Evolutionary conservation across 2,888 invertebrate species (phyloP), one percentile per base, ranked within the genome.

Genomic region (Amiota communis): DNA sequence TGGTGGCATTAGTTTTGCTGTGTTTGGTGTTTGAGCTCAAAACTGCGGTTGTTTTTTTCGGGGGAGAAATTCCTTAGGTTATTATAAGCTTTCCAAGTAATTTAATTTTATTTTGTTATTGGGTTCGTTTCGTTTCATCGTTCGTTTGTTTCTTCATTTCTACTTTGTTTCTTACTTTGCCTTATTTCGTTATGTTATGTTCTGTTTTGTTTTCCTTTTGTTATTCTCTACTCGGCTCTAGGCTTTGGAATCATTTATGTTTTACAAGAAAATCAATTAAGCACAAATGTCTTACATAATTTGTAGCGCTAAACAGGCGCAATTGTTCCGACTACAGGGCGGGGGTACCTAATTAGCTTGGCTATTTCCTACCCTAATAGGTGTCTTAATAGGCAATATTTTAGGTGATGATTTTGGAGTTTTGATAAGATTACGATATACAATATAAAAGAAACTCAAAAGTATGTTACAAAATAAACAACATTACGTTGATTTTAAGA

Each of bases 231-330:
- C 36, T 61, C 13, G 12, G 12, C 61, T 10, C 23, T 20, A 36
- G 12, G 12, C 49, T 49, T 67, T 17, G 8, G 11, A 67, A 49
- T 20, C 51, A 51, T 67, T 67, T 49, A 49, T 51, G 67, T 51
- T 51, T 67, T 51, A 67, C 67, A 67, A 67, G 51, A 67, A 67
- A 67, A 67, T 67, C 67, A 67, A 67, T 67, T 67, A 67, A 67
- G 67, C 67, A 20, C 67, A 49, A 67, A 67, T 67, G 51, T 67
- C 23, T 67, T 49, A 23, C 67, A 17, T 23, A 51, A 13, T 49
- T 51, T 67, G n/a, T 15, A 15, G 48, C 17, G 15, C 48, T 51
- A 20, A 46, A 3, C 64, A 36, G 36, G 36, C 36, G 36, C 36
- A 36, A 36, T 36, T 2, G 6, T 6, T 36, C 3, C 3, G 36